Evolutionary conservation across 1,140 invertebrate genomes (phyloP).

Genomic region (Drosophila serrata): DNA sequence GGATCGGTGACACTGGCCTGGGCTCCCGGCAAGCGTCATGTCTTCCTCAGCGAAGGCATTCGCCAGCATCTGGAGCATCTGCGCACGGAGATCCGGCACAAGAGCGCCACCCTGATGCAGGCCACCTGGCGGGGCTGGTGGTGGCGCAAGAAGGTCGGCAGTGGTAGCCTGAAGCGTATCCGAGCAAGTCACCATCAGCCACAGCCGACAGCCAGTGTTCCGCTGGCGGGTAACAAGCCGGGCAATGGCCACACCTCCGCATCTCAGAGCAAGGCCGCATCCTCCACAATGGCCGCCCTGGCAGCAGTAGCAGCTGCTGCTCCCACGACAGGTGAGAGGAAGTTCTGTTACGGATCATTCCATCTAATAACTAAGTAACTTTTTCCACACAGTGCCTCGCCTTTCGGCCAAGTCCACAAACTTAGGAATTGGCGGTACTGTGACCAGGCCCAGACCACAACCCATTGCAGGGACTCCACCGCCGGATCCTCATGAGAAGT

Average conservation of each 20-base stretch:
- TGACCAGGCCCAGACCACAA: conserved; percentile 91
- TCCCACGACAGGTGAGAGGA: conserved; percentile 52
- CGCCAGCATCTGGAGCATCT: conserved; percentile 94
- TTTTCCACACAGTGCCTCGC: conserved; percentile 55
- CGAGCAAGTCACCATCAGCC: conserved; percentile 17
- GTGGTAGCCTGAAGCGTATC: conserved; percentile 74
- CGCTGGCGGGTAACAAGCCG: conserved; percentile 39
- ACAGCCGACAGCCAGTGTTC: conserved; percentile 20
- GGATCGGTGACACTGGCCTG: conserved; percentile 82
- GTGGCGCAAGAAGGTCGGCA: conserved; percentile 90
- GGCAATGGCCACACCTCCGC: conserved; percentile 8
- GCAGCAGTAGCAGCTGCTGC: conserved; percentile 64
- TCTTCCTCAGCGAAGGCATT: conserved; percentile 97
- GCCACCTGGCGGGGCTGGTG: conserved; percentile 93
- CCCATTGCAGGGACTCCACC: conserved; percentile 95
- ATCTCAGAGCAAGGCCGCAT: conserved; percentile 50
- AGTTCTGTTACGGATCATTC: accelerated
- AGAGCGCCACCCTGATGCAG: conserved; percentile 92
- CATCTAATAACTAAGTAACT: background rate
- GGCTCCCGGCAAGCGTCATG: conserved; percentile 96
- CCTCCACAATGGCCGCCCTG: conserved; percentile 57
- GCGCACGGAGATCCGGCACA: conserved; percentile 90
- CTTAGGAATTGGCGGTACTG: conserved; percentile 73
- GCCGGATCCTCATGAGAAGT: conserved; percentile 91
- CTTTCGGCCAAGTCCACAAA: conserved; percentile 77